phyloP scores from a whole-genome alignment of 1,140 invertebrate species.

The Brachionus asplanchnoidis region DNA sequence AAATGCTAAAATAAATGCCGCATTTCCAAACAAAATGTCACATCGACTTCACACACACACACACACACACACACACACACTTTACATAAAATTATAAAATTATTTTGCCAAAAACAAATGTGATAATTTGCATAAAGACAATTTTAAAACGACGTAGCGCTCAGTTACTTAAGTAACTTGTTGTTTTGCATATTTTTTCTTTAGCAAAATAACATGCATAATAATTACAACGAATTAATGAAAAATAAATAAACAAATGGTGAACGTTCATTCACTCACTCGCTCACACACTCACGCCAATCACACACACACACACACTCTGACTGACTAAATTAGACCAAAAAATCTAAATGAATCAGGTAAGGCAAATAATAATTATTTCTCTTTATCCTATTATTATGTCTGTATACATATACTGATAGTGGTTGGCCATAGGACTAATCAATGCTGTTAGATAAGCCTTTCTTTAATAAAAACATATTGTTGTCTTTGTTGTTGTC shows the following conservation, averaged over 20 bases:
- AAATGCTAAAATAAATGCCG: too few relatives aligned
- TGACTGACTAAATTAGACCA: neutral
- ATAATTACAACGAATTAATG: neutral
- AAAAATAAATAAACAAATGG: neutral
- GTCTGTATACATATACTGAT: neutral
- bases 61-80: too few relatives aligned
- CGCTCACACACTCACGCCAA: neutral
- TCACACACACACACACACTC: neutral
- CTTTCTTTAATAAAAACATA: too few relatives aligned
- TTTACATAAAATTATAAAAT: too few relatives aligned
- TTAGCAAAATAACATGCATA: neutral
- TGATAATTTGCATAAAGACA: neutral
- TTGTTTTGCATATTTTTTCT: neutral
- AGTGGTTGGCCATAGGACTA: neutral
- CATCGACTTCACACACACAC: too few relatives aligned
- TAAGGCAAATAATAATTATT: neutral
- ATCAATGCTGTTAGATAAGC: neutral
- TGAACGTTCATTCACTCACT: neutral
- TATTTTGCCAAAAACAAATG: too few relatives aligned
- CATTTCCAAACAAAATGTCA: too few relatives aligned
- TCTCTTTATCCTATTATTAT: neutral
- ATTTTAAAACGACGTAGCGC: neutral
- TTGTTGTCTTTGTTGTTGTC: neutral
- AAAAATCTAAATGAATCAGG: neutral
- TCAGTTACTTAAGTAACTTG: neutral